Conservation (phyloP, 2,113 vertebrate species). For the Sarotherodon lohbergeri region DNA sequence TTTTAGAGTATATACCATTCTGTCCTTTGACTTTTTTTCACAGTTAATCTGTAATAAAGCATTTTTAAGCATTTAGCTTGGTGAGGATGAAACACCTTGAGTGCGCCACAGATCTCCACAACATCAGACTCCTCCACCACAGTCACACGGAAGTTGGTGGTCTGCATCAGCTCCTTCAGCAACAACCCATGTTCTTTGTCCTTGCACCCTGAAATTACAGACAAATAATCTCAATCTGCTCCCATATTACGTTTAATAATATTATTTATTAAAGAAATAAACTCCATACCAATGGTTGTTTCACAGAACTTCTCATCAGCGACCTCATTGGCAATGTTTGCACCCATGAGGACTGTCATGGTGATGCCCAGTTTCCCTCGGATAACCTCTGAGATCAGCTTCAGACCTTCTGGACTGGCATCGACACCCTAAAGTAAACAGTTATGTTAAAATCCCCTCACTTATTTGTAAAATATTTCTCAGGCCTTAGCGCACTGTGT, state of each 20-base stretch:
- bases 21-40: background rate
- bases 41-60: background rate
- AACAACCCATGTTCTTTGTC: constrained; percentile 72
- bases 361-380: constrained; percentile 81
- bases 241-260: background rate
- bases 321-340: constrained; percentile 94
- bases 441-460: background rate
- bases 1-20: background rate
- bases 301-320: constrained; percentile 97
- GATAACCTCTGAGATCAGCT: constrained; percentile 94
- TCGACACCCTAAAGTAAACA: constrained; percentile 82
- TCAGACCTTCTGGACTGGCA: constrained; percentile 87
- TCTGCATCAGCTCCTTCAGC: constrained; percentile 94
- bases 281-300: constrained; percentile 87
- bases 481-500: background rate
- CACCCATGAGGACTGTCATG: constrained; percentile 92
- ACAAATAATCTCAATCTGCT: background rate
- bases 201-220: constrained; percentile 79
- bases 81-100: constrained; percentile 78
- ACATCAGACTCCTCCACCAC: constrained; percentile 92
- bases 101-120: constrained; percentile 94
- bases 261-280: background rate
- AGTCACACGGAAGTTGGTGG: constrained; percentile 86
- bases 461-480: background rate
- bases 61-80: background rate